Percentiles rank a stretch among this genome's conserved stretches.
phyloP scores from a whole-genome alignment of 1,140 invertebrate genomes.

The Diachasmimorpha longicaudata region DNA sequence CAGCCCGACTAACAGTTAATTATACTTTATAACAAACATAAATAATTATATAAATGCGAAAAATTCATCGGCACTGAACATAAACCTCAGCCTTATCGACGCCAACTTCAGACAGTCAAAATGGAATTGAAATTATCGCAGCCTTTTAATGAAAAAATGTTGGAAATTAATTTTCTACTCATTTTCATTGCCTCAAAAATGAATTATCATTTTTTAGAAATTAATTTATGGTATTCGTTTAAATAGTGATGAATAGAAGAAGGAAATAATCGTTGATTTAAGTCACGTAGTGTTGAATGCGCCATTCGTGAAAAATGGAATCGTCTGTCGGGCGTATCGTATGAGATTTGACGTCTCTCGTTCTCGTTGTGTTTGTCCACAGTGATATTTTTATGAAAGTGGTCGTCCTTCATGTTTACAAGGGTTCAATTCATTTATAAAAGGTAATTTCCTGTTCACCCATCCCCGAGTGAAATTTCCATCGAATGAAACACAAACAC shows the following conservation, averaged over 20 bases:
- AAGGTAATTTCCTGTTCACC: constrained; percentile 5
- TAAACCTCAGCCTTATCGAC: not conserved
- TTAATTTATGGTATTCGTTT: too few species aligned
- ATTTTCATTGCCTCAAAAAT: not conserved
- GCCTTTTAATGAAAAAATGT: too few species aligned
- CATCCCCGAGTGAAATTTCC: not conserved
- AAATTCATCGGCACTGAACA: not conserved
- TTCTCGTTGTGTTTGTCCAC: not conserved
- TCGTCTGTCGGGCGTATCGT: constrained; percentile 20
- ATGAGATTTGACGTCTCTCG: not conserved
- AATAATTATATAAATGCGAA: not conserved
- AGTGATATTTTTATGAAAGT: constrained; percentile 11
- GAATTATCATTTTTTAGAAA: too few species aligned
- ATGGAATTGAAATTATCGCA: not conserved
- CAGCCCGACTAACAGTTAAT: not conserved
- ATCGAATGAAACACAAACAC: not conserved
- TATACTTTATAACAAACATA: not conserved
- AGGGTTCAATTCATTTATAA: not conserved
- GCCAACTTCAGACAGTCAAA: not conserved
- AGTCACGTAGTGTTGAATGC: too few species aligned
- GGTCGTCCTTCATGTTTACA: not conserved
- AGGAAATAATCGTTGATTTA: too few species aligned
- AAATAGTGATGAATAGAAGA: too few species aligned
- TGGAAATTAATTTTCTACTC: too few species aligned
- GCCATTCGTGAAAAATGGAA: not conserved